Base-by-base conservation (phyloP, 1,140 invertebrate species). In the Thereuonema tuberculata region DNA sequence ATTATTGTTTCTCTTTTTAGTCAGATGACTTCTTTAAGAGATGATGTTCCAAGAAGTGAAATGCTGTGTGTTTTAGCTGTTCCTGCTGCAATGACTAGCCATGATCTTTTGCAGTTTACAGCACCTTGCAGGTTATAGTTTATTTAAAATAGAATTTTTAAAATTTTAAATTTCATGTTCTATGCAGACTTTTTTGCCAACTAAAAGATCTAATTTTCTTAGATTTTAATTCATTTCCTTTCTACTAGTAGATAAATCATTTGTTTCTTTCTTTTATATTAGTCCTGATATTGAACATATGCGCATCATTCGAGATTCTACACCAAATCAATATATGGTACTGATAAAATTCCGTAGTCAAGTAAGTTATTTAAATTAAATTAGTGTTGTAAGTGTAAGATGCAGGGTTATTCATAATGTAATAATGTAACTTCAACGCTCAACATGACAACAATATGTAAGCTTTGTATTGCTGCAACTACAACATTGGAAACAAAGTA, bases 301-400 rank as follows among this genome's bases (percentile, higher is more conserved):
- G 65, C 81, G 92, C 64, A 92, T 99, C 52, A 83, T 99, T 37
- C 78, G 91, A 47, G 80, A 83, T 65, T 82, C 82, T 24, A 76
- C 78, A 23, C 92, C 93, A 2, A 98, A 98, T 75, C 93, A 96
- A 68, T 99, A 98, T 68, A 97, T 99, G 93, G 88, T 91, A 28
- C 73, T 98, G 2, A 75, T 98, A 21, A 95, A 92, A 73, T 91
- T 89, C 66, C 76, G 78, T 62, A 77, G 75, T 64, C 80, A 83
- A 66, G 83, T 84, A 70, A 72, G 63, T 58, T 48, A n/a, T n/a
- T n/a, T 43, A n/a, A n/a, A n/a, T 53, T 28, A n/a, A 62, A 58
- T 49, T 31, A 53, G 12, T 49, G 61, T 59, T 47, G 62, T 61
- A 59, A 56, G 25, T 24, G 24, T 58, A 25, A 59, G 56, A 62